Evolutionary conservation across 2,888 invertebrate species (phyloP).

Genomic region (Tetranychus truncatus): DNA sequence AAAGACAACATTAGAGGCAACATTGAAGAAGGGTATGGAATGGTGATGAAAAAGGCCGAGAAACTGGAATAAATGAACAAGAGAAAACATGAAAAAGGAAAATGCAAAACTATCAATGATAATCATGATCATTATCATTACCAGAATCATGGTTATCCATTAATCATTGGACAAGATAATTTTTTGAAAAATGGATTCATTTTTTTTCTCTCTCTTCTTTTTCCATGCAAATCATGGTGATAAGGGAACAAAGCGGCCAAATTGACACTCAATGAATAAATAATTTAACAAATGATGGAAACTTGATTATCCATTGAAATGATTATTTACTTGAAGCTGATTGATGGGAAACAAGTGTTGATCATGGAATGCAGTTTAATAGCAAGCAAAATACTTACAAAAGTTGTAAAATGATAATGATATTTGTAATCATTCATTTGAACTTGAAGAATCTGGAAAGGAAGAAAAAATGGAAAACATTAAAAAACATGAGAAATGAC

Average conservation of each 20-base stretch:
- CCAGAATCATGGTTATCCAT: too few relatives aligned
- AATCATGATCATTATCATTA: too few relatives aligned
- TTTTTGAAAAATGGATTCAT: too few relatives aligned
- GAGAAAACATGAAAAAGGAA: background rate
- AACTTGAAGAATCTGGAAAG: slow-evolving; percentile 67
- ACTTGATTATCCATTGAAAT: background rate
- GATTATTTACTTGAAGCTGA: background rate
- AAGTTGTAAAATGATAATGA: slow-evolving; percentile 84
- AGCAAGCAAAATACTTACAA: slow-evolving; percentile 40
- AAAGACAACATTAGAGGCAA: too few relatives aligned
- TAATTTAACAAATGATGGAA: too few relatives aligned
- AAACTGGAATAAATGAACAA: background rate
- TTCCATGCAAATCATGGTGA: too few relatives aligned
- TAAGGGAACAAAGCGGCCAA: too few relatives aligned
- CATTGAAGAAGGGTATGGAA: too few relatives aligned
- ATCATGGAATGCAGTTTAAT: background rate
- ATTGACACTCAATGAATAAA: too few relatives aligned
- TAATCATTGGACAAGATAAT: too few relatives aligned
- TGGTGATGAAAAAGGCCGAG: background rate
- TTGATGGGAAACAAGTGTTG: background rate
- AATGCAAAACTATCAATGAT: too few relatives aligned
- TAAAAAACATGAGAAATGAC: slow-evolving; percentile 8
- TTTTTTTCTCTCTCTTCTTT: too few relatives aligned
- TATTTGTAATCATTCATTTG: slow-evolving; percentile 91
- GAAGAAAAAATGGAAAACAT: slow-evolving; percentile 22